Percentiles rank a stretch among this genome's conserved stretches.
phyloP scores from a whole-genome alignment of 2,797 vertebrate genomes.

The Huso huso region DNA sequence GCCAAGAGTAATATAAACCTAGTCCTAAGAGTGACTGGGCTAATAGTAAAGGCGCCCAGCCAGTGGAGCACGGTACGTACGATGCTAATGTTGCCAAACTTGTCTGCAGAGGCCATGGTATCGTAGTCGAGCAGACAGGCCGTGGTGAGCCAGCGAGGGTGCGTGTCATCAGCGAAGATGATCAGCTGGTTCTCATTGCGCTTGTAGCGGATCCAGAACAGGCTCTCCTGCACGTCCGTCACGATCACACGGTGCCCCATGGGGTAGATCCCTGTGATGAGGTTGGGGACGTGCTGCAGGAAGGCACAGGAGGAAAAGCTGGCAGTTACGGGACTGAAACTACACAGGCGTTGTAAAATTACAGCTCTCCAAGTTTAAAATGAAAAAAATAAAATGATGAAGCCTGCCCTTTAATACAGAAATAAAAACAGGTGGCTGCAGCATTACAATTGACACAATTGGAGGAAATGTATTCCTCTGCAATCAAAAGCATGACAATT shows the following conservation, averaged over 20 bases:
- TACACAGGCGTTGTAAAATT: no score
- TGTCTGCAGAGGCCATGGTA: slow-evolving; percentile 93
- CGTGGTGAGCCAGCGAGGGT: slow-evolving; percentile 94
- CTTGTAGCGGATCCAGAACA: slow-evolving; percentile 95
- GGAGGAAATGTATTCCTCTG: no score
- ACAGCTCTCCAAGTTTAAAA: no score
- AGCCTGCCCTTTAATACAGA: no score
- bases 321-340: no score
- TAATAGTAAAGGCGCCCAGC: neutral
- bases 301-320: neutral
- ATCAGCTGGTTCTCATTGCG: slow-evolving; percentile 97
- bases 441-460: no score
- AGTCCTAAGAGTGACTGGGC: neutral
- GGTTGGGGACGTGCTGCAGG: slow-evolving; percentile 84
- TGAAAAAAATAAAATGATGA: no score
- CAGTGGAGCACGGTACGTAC: slow-evolving; percentile 55
- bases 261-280: slow-evolving; percentile 87
- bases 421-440: no score
- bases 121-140: slow-evolving; percentile 91
- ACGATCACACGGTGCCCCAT: slow-evolving; percentile 91
- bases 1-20: neutral
- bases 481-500: no score
- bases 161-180: slow-evolving; percentile 94
- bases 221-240: slow-evolving; percentile 90
- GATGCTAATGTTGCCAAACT: slow-evolving; percentile 96